Base-by-base conservation (phyloP, 2,113 vertebrate genomes). In the Turdus rufiventris region DNA sequence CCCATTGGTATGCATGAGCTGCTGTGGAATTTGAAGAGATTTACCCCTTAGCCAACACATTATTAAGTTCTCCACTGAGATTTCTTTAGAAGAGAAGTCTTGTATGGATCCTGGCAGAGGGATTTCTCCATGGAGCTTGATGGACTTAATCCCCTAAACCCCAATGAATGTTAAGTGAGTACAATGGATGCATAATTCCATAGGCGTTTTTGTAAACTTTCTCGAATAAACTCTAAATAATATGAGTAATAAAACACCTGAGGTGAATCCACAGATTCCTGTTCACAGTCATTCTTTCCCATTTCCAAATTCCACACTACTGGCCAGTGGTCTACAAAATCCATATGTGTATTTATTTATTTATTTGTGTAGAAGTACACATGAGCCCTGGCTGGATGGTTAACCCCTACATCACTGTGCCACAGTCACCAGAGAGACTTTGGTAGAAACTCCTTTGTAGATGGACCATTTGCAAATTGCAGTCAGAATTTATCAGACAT, bases 11-110 rank as follows among this genome's bases (percentile, higher is more conserved):
- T 84, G 60, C 31, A 10, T 31, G 68, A 87, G 33, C 48, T 63
- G 5, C 53, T 89, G 38, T 74, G 43, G 18, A 77, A 42, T 96
- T 91, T 25, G 81, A 77, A 81, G 61, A 85, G 36, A 23, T 88
- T 87, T 78, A 38, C 31, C 56, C 54, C 43, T 66, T 70, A 47
- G 81, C 85, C 74, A 74, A 87, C 81, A 74, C 3, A 38, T 89
- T 80, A 77, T 62, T 61, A 85, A 88, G 20, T 65, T 85, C 25
- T 36, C 70, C 26, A 29, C n/a, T 82, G 78, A 51, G 60, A 77
- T 67, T 93, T 73, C 66, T 93, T 45, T 58, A 47, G 51, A 65
- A 68, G 45, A 93, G 18, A 45, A 81, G 53, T 42, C 42, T 78
- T 42, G 5, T 47, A 21, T 62, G 57, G 91, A 57, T 77, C 43